Evolutionary conservation across 2,888 invertebrate species (phyloP).

Genomic region (Catocala sponsa): DNA sequence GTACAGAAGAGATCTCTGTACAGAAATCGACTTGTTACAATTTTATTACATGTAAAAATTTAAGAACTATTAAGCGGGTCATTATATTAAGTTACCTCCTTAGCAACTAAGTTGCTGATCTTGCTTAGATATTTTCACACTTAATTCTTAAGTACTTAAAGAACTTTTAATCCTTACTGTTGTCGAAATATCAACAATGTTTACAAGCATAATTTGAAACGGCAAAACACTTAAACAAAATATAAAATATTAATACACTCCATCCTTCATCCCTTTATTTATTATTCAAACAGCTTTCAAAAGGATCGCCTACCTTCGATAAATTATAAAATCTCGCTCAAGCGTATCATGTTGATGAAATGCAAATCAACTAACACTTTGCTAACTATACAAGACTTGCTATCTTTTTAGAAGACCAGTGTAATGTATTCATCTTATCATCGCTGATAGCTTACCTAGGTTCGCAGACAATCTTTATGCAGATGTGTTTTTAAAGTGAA

Average conservation of each 20-base stretch:
- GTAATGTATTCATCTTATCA: slow-evolving; percentile 43
- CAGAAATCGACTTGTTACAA: no score
- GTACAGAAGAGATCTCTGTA: no score
- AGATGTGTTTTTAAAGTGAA: background rate
- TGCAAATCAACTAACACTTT: slow-evolving; percentile 66
- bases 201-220: slow-evolving; percentile 1
- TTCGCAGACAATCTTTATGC: background rate
- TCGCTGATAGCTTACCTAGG: slow-evolving; percentile 4
- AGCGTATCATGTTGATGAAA: slow-evolving; percentile 67
- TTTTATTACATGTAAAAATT: no score
- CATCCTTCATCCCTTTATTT: slow-evolving; percentile 59
- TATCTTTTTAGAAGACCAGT: slow-evolving; percentile 38
- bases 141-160: no score
- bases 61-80: no score
- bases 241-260: slow-evolving; percentile 66
- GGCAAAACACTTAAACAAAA: slow-evolving; percentile 51
- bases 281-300: slow-evolving; percentile 70
- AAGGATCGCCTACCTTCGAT: slow-evolving; percentile 69
- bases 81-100: no score
- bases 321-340: slow-evolving; percentile 70
- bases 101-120: no score
- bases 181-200: no score
- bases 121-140: no score
- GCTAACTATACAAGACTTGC: slow-evolving; percentile 23
- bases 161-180: no score